These are phyloP conservation scores for Drosophila phalerata DNA, from an alignment of 2,888 invertebrate genomes.

Conservation along the genomic window DNA sequence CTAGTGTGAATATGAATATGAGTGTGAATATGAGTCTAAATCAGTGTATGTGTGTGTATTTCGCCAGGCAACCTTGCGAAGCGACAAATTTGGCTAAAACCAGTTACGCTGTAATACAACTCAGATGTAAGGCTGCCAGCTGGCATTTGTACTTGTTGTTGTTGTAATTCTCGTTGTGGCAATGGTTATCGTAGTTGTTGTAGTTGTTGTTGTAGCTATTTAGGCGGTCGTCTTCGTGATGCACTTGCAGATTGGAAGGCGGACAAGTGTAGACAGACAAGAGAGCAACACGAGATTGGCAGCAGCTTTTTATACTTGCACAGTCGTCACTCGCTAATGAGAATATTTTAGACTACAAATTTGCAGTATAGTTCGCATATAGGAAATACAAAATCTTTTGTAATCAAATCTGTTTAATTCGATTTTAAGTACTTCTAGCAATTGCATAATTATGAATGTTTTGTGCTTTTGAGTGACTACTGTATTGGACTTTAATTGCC, in stretches of 20 bases:
- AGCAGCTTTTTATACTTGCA: conserved; percentile 1
- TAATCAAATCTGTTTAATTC: not conserved
- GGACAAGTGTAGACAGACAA: conserved; percentile 57
- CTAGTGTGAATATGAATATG: conserved; percentile 7
- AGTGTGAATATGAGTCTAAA: conserved; percentile 13
- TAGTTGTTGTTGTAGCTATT: conserved; percentile 14
- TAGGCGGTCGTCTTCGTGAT: conserved; percentile 27
- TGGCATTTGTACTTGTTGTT: conserved; percentile 28
- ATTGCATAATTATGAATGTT: no score
- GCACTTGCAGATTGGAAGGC: conserved; percentile 50
- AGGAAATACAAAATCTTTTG: not conserved
- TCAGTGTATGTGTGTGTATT: conserved; percentile 14
- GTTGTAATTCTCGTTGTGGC: conserved; percentile 7
- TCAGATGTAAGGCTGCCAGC: conserved; percentile 38
- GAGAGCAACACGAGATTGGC: conserved; percentile 22
- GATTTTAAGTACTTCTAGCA: no score
- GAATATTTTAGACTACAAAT: not conserved
- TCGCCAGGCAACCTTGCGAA: conserved; percentile 65
- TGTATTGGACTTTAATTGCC: conserved; percentile 21
- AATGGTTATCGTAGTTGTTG: conserved; percentile 7
- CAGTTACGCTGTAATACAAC: conserved; percentile 49
- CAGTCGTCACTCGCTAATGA: conserved; percentile 1
- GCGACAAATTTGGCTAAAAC: conserved; percentile 73
- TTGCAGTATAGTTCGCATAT: not conserved
- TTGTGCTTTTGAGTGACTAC: not conserved